Percentiles rank a stretch among this genome's conserved stretches.
phyloP scores from a whole-genome alignment of 2,113 vertebrate species.

The Holacanthus passer region DNA sequence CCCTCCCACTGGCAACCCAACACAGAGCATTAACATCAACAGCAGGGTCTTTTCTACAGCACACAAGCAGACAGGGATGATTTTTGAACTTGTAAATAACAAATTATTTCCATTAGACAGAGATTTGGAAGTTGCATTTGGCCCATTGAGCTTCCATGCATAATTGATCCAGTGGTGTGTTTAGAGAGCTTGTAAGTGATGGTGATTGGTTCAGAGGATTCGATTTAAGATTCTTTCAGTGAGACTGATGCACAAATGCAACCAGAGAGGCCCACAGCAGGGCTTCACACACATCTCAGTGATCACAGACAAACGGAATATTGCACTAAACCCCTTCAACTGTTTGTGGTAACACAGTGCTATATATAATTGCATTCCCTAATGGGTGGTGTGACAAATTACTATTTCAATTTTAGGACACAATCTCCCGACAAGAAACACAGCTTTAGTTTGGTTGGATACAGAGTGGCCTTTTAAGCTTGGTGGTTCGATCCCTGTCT shows the following conservation, averaged over 20 bases:
- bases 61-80: neutral
- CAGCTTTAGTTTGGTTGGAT: neutral
- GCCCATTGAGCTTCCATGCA: constrained; percentile 14
- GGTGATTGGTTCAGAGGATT: constrained; percentile 24
- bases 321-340: neutral
- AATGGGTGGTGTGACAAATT: neutral
- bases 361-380: neutral
- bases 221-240: constrained; percentile 14
- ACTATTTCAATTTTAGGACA: neutral
- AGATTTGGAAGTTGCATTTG: constrained; percentile 13
- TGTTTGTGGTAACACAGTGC: neutral
- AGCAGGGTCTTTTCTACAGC: neutral
- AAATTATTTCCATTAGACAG: constrained; percentile 31
- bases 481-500: too few species aligned
- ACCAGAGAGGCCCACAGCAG: neutral
- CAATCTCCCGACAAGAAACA: neutral
- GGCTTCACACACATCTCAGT: constrained; percentile 4
- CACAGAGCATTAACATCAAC: constrained; percentile 1
- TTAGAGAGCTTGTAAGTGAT: constrained; percentile 24
- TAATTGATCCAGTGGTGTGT: constrained; percentile 21
- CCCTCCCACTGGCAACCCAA: neutral
- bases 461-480: neutral
- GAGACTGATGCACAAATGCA: constrained; percentile 2
- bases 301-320: constrained; percentile 8
- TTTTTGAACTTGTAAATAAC: constrained; percentile 30